phyloP scores from a whole-genome alignment of 2,888 invertebrate genomes.

The Stenichneumon culpator region DNA sequence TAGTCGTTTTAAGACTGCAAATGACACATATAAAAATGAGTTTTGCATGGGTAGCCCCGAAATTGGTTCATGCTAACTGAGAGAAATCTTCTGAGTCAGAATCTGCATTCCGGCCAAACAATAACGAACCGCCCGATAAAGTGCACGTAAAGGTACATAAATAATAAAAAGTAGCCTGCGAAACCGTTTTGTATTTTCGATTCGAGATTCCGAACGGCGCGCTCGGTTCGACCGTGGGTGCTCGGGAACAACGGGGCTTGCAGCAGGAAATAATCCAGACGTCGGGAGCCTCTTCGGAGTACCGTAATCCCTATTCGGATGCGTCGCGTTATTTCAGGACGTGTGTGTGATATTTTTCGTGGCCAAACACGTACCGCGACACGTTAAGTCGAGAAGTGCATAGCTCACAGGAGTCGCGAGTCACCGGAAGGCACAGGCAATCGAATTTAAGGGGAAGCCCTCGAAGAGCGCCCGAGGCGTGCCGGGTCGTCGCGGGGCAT shows the following conservation, averaged over 20 bases:
- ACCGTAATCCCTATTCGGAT: slow-evolving; percentile 69
- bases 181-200: slow-evolving; percentile 61
- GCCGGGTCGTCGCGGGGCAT: slow-evolving; percentile 54
- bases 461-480: slow-evolving; percentile 10
- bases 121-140: not conserved
- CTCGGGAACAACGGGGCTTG: slow-evolving; percentile 28
- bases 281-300: slow-evolving; percentile 28
- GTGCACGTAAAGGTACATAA: not conserved
- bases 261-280: slow-evolving; percentile 58
- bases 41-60: no score
- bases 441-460: slow-evolving; percentile 8
- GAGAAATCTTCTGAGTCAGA: not conserved
- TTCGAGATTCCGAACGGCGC: slow-evolving; percentile 47
- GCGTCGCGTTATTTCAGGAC: slow-evolving; percentile 32
- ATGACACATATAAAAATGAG: no score
- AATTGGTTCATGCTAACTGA: no score
- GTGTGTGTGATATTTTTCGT: slow-evolving; percentile 1
- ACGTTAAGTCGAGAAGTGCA: slow-evolving; percentile 26
- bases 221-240: slow-evolving; percentile 22
- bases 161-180: slow-evolving; percentile 37
- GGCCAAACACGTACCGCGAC: not conserved
- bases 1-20: no score
- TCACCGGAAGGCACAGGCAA: not conserved
- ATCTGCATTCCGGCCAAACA: not conserved
- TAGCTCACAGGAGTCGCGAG: slow-evolving; percentile 13